phyloP scores from a whole-genome alignment of 1,140 invertebrate species.

The Metaphire vulgaris region DNA sequence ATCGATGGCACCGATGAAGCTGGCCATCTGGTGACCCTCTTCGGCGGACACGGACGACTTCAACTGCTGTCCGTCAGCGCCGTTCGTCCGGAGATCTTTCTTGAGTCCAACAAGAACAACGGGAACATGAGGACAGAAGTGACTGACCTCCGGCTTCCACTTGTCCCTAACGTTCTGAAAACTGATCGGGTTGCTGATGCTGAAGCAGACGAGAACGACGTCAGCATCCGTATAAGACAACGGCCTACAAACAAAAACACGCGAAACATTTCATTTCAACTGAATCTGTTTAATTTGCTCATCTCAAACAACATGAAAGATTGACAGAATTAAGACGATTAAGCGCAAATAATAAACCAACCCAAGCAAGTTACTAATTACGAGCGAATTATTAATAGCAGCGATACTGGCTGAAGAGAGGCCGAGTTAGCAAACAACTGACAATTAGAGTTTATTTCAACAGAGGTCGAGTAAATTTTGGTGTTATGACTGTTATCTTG shows the following conservation, averaged over 20 bases:
- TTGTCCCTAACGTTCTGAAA: not conserved
- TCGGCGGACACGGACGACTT: conserved; percentile 1
- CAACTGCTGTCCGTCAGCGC: conserved; percentile 54
- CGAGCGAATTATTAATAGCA: conserved; percentile 5
- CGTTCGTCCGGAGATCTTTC: conserved; percentile 66
- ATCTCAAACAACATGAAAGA: not conserved
- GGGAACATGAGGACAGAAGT: conserved; percentile 4
- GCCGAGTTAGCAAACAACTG: no score
- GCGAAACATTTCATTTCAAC: not conserved
- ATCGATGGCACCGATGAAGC: not conserved
- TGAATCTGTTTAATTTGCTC: not conserved
- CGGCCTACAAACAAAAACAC: not conserved
- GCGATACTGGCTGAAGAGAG: not conserved
- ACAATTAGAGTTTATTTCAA: no score
- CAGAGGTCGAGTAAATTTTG: no score
- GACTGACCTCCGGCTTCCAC: not conserved
- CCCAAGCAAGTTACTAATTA: not conserved
- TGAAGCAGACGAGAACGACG: conserved; percentile 5
- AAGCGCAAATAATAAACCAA: not conserved
- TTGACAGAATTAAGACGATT: not conserved
- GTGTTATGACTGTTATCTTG: no score
- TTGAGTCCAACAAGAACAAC: not conserved
- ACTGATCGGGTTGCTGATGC: conserved; percentile 1
- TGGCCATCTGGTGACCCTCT: conserved; percentile 3
- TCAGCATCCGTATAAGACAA: not conserved